phyloP scores from a whole-genome alignment of 2,797 vertebrate genomes.

The Cossypha niveicapilla region DNA sequence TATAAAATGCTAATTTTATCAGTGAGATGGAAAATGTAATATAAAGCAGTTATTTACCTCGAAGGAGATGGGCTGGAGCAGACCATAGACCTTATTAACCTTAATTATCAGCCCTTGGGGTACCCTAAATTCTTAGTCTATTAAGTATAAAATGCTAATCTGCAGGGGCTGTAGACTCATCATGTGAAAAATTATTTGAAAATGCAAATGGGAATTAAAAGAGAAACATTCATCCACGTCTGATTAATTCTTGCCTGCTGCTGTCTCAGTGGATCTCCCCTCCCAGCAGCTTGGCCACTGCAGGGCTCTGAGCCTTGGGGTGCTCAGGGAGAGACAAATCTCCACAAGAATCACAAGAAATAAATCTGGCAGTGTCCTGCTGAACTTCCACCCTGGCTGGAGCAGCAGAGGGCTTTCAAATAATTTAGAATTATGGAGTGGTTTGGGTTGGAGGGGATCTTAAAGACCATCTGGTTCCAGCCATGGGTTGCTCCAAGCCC shows the following conservation, averaged over 20 bases:
- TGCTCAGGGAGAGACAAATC: not conserved
- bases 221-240: slow-evolving; percentile 13
- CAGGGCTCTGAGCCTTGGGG: not conserved
- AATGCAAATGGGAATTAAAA: not conserved
- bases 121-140: slow-evolving; percentile 7
- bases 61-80: not conserved
- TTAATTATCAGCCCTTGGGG: slow-evolving; percentile 38
- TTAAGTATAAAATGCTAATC: slow-evolving; percentile 29
- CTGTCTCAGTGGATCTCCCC: not conserved
- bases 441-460: not conserved
- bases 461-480: no score
- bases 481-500: no score
- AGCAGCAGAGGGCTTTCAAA: not conserved
- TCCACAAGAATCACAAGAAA: fast-evolving
- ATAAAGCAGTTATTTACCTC: not conserved
- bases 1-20: slow-evolving; percentile 12
- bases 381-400: not conserved
- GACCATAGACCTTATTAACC: slow-evolving; percentile 21
- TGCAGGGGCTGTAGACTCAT: not conserved
- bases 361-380: fast-evolving
- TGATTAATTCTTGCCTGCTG: not conserved
- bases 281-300: not conserved
- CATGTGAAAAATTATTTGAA: slow-evolving; percentile 13
- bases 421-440: fast-evolving
- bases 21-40: slow-evolving; percentile 9